These are phyloP conservation scores for Vulpes ferrilata DNA, from an alignment of 2,113 vertebrate species.

Conservation along the genomic window DNA sequence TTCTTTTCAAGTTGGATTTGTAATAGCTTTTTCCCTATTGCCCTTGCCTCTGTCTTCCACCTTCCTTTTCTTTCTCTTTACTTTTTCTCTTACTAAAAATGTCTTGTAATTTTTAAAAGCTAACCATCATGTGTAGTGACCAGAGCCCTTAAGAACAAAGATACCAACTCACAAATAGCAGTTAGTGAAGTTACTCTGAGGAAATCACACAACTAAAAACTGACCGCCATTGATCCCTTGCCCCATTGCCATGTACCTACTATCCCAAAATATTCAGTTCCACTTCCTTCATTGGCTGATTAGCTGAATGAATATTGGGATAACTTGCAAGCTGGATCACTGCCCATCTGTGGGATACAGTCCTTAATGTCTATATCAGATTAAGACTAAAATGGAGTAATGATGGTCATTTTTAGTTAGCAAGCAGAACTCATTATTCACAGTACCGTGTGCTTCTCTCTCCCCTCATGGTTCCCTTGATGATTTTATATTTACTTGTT, in stretches of 20 bases:
- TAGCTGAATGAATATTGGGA: neutral
- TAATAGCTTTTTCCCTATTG: neutral
- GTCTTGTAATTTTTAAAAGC: slow-evolving; percentile 33
- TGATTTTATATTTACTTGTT: slow-evolving; percentile 32
- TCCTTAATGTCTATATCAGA: neutral
- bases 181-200: neutral
- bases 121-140: neutral
- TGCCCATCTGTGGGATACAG: neutral
- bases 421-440: neutral
- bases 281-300: neutral
- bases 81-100: neutral
- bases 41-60: neutral
- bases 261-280: neutral
- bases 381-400: neutral
- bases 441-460: neutral
- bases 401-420: neutral
- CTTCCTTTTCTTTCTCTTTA: neutral
- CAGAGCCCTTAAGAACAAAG: neutral
- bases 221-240: neutral
- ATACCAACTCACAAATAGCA: neutral
- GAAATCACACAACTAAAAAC: slow-evolving; percentile 11
- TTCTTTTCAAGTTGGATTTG: slow-evolving; percentile 1
- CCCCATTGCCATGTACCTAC: neutral
- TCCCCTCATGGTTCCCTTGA: neutral
- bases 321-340: neutral